phyloP scores from a whole-genome alignment of 2,113 vertebrate genomes.

The Heterocephalus glaber region DNA sequence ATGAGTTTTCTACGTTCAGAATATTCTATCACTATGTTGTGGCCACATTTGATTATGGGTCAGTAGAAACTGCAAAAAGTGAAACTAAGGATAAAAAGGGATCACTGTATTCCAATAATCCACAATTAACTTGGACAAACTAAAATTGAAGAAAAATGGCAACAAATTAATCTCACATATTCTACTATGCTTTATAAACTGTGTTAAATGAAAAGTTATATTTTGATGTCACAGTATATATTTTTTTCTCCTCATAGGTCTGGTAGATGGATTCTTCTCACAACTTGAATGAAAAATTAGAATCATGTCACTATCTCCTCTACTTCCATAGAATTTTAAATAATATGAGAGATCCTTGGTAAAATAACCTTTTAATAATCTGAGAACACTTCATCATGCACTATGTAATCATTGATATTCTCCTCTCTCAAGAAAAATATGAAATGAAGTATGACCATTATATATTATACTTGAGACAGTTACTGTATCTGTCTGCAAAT shows the following conservation, averaged over 20 bases:
- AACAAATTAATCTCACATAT: background rate
- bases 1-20: too few relatives aligned
- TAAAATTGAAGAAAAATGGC: background rate
- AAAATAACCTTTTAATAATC: background rate
- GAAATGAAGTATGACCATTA: background rate
- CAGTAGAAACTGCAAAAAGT: background rate
- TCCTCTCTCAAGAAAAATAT: slow-evolving; percentile 11
- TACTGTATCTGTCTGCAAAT: background rate
- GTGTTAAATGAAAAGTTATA: background rate
- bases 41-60: background rate
- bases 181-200: background rate
- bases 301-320: background rate
- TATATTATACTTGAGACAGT: background rate
- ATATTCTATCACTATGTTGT: background rate
- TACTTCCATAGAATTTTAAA: slow-evolving; percentile 35
- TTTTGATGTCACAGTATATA: background rate
- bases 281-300: slow-evolving; percentile 16
- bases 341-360: background rate
- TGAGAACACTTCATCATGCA: background rate
- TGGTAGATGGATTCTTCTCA: slow-evolving; percentile 5
- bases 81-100: background rate
- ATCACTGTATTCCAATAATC: background rate
- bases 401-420: background rate
- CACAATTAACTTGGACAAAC: background rate
- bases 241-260: background rate